Conservation (phyloP, 2,797 vertebrate genomes). For the Peromyscus nudipes region DNA sequence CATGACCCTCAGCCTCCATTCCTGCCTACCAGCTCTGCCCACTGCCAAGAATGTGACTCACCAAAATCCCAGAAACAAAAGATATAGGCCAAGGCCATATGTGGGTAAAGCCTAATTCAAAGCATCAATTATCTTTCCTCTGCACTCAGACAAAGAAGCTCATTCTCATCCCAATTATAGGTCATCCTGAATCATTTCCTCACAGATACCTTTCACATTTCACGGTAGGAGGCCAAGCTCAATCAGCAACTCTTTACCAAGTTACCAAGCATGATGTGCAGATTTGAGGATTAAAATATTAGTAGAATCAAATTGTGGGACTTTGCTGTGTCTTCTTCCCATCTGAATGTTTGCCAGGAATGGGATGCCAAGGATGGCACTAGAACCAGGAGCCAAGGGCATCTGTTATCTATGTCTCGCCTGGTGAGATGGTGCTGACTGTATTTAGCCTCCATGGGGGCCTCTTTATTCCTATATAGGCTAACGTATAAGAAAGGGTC, state of each 20-base stretch:
- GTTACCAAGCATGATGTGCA: background rate
- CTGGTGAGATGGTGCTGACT: background rate
- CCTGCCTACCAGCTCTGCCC: background rate
- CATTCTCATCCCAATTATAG: constrained; percentile 11
- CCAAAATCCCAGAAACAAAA: background rate
- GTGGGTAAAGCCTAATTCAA: background rate
- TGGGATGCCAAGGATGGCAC: background rate
- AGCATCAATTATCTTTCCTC: constrained; percentile 17
- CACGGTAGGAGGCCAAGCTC: background rate
- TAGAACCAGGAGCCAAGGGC: background rate
- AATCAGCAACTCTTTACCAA: background rate
- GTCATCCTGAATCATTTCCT: constrained; percentile 43
- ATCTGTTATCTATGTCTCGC: background rate
- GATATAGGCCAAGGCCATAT: background rate
- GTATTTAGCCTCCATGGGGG: background rate
- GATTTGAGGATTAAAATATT: background rate
- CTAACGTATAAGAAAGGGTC: background rate
- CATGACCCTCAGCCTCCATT: background rate
- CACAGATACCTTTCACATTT: constrained; percentile 32
- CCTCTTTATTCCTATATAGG: background rate
- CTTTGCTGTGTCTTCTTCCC: background rate
- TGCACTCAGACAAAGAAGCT: constrained; percentile 24
- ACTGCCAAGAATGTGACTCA: background rate
- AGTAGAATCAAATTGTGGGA: background rate
- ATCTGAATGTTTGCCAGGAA: background rate